These are phyloP conservation scores for Tetragonisca angustula DNA, from an alignment of 2,888 invertebrate genomes.

Conservation along the genomic window DNA sequence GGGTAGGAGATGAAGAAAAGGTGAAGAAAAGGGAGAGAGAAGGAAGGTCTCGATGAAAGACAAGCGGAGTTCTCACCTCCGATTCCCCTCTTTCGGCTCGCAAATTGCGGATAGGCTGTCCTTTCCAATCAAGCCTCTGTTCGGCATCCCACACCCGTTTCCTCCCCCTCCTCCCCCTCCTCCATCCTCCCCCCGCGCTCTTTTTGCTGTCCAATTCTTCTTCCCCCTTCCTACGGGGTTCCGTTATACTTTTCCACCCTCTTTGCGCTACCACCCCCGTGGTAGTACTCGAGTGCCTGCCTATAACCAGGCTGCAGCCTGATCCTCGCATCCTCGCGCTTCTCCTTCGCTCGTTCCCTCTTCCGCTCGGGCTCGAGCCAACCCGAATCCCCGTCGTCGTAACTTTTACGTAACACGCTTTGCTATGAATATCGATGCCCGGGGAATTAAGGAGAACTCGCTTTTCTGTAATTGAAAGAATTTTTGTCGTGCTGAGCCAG, in stretches of 20 bases:
- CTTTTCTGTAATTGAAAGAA: constrained; percentile 80
- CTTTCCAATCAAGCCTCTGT: constrained; percentile 77
- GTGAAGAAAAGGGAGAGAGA: constrained; percentile 53
- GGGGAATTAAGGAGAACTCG: constrained; percentile 72
- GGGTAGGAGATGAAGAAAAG: constrained; percentile 37
- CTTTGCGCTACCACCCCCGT: constrained; percentile 48
- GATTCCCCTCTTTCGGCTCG: constrained; percentile 63
- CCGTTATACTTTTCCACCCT: constrained; percentile 70
- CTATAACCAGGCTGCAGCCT: constrained; percentile 66
- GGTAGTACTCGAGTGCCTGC: constrained; percentile 56
- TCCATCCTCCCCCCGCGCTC: background rate
- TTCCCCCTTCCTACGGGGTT: constrained; percentile 62
- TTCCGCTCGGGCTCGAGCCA: constrained; percentile 1
- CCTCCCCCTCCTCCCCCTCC: background rate
- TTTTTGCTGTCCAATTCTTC: constrained; percentile 67
- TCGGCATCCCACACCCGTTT: constrained; percentile 41
- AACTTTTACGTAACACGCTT: constrained; percentile 77
- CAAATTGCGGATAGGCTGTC: constrained; percentile 81
- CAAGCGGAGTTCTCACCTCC: constrained; percentile 77
- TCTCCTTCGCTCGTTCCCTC: constrained; percentile 23
- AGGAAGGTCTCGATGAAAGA: constrained; percentile 74
- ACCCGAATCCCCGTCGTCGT: constrained; percentile 58
- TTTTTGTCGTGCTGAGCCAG: constrained; percentile 76
- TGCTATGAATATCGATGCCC: constrained; percentile 80
- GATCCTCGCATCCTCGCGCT: constrained; percentile 67